Conservation (phyloP, 92 coral and sea anemone genomes). For the Paramuricea clavata region DNA sequence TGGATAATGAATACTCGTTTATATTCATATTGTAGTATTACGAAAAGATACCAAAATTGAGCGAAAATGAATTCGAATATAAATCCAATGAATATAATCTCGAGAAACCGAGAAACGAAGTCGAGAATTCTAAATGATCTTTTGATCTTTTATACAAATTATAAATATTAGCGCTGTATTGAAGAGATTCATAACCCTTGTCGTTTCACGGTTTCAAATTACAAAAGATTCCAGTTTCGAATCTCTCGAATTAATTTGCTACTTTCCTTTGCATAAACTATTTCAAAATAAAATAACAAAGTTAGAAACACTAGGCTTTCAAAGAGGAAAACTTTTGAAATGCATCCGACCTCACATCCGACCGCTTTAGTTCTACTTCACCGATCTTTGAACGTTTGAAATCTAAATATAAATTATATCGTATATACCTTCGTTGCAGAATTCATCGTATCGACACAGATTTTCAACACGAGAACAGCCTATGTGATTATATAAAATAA, state of each 20-base stretch:
- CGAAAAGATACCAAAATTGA: not conserved
- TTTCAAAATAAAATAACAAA: not conserved
- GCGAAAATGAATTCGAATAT: not conserved
- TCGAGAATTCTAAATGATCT: not conserved
- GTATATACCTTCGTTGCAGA: slow-evolving; percentile 9
- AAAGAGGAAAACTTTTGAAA: not conserved
- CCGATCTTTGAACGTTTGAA: not conserved
- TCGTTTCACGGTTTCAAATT: not conserved
- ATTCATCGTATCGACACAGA: slow-evolving; percentile 23
- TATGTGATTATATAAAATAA: not conserved
- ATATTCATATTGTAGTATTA: not conserved
- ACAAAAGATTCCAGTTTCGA: not conserved
- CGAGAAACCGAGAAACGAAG: not conserved
- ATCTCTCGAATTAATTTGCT: not conserved
- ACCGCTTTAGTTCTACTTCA: not conserved
- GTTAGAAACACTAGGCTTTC: not conserved
- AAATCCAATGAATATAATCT: not conserved
- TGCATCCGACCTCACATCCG: not conserved
- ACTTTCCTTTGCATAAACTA: not conserved
- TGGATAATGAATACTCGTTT: not conserved
- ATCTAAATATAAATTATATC: not conserved
- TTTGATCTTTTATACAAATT: not conserved
- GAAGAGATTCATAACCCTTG: not conserved
- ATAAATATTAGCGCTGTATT: not conserved
- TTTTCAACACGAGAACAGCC: slow-evolving; percentile 13